Conservation (phyloP, 2,888 invertebrate genomes). For the Tenthredo scrophulariae region DNA sequence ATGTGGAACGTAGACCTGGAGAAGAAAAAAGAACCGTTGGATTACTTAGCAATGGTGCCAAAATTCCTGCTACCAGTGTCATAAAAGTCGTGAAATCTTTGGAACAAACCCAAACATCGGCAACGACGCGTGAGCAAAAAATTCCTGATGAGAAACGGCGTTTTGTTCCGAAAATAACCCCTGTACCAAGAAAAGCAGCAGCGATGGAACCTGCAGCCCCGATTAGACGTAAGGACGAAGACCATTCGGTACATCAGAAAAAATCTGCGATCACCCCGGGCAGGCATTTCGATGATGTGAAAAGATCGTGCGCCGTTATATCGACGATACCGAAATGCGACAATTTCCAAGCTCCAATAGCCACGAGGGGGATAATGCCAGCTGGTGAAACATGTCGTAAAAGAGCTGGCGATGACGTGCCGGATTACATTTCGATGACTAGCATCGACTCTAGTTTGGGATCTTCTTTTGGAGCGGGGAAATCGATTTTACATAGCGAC, state of each 20-base stretch:
- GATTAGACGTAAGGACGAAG: neutral
- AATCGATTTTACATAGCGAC: neutral
- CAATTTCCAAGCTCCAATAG: slow-evolving; percentile 53
- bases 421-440: neutral
- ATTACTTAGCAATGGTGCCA: neutral
- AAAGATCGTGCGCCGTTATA: slow-evolving; percentile 66
- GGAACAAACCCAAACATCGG: neutral
- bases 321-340: slow-evolving; percentile 72
- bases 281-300: neutral
- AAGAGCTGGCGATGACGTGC: neutral
- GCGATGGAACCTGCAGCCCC: neutral
- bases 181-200: neutral
- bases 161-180: neutral
- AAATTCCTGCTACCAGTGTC: neutral
- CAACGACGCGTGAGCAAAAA: neutral
- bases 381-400: neutral
- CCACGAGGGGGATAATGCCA: neutral
- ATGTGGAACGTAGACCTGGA: neutral
- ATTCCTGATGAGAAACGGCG: neutral
- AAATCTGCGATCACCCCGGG: neutral
- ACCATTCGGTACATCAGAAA: neutral
- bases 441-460: neutral
- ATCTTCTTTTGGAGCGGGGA: slow-evolving; percentile 5
- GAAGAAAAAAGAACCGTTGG: neutral
- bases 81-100: neutral